These are phyloP conservation scores for Lithophane leautieri DNA, from an alignment of 2,888 invertebrate genomes.

Conservation along the genomic window DNA sequence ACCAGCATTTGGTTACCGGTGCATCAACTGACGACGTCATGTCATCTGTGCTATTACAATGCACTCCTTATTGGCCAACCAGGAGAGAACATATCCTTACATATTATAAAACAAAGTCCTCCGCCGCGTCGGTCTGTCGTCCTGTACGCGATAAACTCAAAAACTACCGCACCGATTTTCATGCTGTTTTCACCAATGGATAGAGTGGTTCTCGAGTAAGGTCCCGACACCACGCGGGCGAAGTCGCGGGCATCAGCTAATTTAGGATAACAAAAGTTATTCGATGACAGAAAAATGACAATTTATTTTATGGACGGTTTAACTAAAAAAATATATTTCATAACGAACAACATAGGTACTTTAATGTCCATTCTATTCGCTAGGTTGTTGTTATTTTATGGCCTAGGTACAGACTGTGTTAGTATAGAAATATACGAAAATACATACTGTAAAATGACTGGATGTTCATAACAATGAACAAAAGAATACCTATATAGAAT, in stretches of 20 bases:
- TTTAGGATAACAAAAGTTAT: not conserved
- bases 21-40: conserved; percentile 31
- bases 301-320: not conserved
- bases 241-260: too few species aligned
- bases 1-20: conserved; percentile 30
- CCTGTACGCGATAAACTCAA: too few species aligned
- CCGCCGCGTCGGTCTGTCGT: too few species aligned
- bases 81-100: not conserved
- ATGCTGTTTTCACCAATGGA: too few species aligned
- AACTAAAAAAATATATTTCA: not conserved
- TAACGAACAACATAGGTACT: not conserved
- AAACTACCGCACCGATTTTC: too few species aligned
- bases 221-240: too few species aligned
- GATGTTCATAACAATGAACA: not conserved
- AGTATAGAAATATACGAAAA: not conserved
- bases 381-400: not conserved
- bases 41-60: conserved; percentile 22
- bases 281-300: not conserved
- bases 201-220: too few species aligned
- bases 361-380: not conserved
- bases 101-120: too few species aligned
- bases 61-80: not conserved
- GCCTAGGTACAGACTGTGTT: not conserved
- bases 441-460: not conserved
- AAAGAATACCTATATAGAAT: not conserved